phyloP scores from a whole-genome alignment of 92 coral and sea anemone genomes.

The Bergia sp. region DNA sequence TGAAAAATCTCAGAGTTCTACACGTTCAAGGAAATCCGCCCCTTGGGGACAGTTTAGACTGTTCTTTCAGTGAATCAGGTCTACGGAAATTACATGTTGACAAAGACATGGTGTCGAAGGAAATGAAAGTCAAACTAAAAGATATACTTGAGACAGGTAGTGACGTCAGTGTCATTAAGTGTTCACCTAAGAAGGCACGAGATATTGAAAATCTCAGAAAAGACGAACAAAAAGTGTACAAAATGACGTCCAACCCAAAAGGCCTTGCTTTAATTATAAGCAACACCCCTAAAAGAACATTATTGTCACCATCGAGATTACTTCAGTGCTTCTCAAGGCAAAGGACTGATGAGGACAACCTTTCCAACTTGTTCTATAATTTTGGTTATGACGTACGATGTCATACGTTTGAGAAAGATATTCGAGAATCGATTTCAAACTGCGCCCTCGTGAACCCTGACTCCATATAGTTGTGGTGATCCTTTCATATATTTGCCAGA shows the following conservation, averaged over 20 bases:
- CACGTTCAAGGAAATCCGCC: neutral
- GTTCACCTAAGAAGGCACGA: constrained; percentile 48
- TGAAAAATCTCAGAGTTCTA: too few relatives aligned
- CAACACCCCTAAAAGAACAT: neutral
- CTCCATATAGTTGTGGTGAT: constrained; percentile 54
- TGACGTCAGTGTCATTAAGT: constrained; percentile 48
- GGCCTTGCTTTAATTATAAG: constrained; percentile 58
- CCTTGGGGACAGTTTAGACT: constrained; percentile 8
- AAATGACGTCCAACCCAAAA: constrained; percentile 64
- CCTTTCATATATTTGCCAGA: constrained; percentile 45
- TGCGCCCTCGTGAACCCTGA: constrained; percentile 10
- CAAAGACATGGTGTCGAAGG: constrained; percentile 25
- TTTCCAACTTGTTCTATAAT: constrained; percentile 25
- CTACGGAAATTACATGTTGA: constrained; percentile 34
- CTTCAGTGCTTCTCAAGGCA: too few relatives aligned
- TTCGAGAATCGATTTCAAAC: too few relatives aligned
- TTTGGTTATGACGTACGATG: constrained; percentile 47
- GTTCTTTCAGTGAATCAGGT: neutral
- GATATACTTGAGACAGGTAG: constrained; percentile 40
- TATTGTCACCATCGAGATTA: neutral
- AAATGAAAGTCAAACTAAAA: neutral
- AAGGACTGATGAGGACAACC: constrained; percentile 25
- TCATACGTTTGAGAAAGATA: too few relatives aligned
- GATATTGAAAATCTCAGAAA: constrained; percentile 22
- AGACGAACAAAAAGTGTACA: constrained; percentile 46